Conservation (phyloP, 2,113 vertebrate genomes). For the Laterallus jamaicensis region DNA sequence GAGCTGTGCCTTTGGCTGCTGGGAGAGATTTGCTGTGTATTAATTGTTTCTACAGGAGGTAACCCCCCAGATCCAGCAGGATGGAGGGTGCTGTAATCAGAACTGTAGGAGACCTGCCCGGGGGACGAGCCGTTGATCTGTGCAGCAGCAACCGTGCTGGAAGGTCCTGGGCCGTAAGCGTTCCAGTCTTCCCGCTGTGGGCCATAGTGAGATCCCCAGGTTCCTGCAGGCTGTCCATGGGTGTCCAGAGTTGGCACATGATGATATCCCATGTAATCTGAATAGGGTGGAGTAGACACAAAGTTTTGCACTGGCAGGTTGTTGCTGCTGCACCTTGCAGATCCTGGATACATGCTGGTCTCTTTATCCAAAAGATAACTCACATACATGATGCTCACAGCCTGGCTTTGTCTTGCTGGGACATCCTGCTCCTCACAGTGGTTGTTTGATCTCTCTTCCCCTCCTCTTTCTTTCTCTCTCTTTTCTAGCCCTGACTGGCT, state of each 20-base stretch:
- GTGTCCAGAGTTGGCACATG: conserved; percentile 85
- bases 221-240: conserved; percentile 78
- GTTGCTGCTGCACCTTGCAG: conserved; percentile 82
- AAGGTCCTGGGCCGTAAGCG: conserved; percentile 82
- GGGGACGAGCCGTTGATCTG: conserved; percentile 82
- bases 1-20: conserved; percentile 85
- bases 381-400: conserved; percentile 85
- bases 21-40: conserved; percentile 78
- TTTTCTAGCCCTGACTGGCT: conserved; percentile 67
- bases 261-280: conserved; percentile 89
- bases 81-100: conserved; percentile 84
- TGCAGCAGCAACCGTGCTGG: conserved; percentile 73
- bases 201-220: conserved; percentile 83
- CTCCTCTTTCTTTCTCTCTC: conserved; percentile 70
- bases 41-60: conserved; percentile 79
- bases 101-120: conserved; percentile 82
- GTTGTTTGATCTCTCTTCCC: conserved; percentile 60
- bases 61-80: conserved; percentile 74
- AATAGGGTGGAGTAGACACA: conserved; percentile 84
- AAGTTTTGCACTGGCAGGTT: conserved; percentile 86
- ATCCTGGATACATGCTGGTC: conserved; percentile 90
- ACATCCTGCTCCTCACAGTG: conserved; percentile 79
- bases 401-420: conserved; percentile 71
- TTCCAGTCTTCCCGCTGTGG: conserved; percentile 85
- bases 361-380: conserved; percentile 90